These are phyloP conservation scores for Bellardia bayeri DNA, from an alignment of 2,888 invertebrate genomes.

Conservation along the genomic window DNA sequence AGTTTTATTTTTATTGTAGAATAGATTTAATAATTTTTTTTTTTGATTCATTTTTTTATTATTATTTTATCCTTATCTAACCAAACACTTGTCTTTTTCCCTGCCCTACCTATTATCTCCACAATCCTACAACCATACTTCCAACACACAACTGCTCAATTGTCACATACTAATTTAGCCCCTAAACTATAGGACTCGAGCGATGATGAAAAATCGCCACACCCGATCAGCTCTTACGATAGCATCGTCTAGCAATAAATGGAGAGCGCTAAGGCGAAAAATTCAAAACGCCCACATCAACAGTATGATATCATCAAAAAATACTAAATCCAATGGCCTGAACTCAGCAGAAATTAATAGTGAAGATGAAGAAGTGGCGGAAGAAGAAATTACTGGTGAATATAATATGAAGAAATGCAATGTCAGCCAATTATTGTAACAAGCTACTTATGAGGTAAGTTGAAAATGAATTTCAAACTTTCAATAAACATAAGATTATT, in stretches of 20 bases:
- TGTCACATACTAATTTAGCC: conserved; percentile 78
- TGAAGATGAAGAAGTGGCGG: neutral
- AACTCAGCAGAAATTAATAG: neutral
- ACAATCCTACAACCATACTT: conserved; percentile 32
- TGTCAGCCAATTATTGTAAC: neutral
- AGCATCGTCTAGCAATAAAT: conserved; percentile 72
- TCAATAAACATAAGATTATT: no score
- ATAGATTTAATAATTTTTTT: conserved; percentile 69
- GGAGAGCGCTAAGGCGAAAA: conserved; percentile 60
- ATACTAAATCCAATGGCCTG: conserved; percentile 2
- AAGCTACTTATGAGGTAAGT: neutral
- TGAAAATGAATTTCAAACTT: no score
- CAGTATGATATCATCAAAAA: conserved; percentile 28
- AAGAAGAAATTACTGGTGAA: conserved; percentile 7
- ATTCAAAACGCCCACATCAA: conserved; percentile 40
- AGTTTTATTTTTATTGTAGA: conserved; percentile 50
- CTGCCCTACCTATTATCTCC: conserved; percentile 63
- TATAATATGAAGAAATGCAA: neutral
- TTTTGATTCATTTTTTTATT: conserved; percentile 61
- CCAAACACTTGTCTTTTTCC: conserved; percentile 50
- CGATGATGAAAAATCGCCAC: conserved; percentile 74
- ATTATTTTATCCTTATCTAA: conserved; percentile 59
- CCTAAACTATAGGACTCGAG: conserved; percentile 80
- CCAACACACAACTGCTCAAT: conserved; percentile 55
- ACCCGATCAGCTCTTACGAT: conserved; percentile 74